phyloP scores from a whole-genome alignment of 1,140 invertebrate genomes.

The Plodia interpunctella region DNA sequence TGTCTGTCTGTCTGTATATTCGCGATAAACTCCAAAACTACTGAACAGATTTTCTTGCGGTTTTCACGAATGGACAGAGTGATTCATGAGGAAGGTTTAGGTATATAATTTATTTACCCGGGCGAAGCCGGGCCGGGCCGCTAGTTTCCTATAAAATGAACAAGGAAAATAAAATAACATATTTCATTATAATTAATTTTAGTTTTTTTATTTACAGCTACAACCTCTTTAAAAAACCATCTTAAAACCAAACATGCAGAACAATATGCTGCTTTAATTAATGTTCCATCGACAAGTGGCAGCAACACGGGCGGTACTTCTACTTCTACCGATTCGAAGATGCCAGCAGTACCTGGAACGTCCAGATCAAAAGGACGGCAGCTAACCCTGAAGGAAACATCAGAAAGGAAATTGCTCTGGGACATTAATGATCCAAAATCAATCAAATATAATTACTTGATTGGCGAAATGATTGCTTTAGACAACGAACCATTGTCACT shows the following conservation, averaged over 20 bases:
- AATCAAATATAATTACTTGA: constrained; percentile 32
- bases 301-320: constrained; percentile 19
- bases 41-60: too few species aligned
- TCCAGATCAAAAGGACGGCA: constrained; percentile 22
- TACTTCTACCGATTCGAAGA: constrained; percentile 18
- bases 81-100: too few species aligned
- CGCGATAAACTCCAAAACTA: too few species aligned
- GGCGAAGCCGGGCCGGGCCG: too few species aligned
- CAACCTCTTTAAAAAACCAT: constrained; percentile 32
- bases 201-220: constrained; percentile 17
- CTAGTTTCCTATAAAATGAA: neutral
- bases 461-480: constrained; percentile 36
- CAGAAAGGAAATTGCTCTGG: constrained; percentile 28
- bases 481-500: constrained; percentile 36
- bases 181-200: constrained; percentile 9
- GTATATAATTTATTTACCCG: too few species aligned
- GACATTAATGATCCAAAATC: constrained; percentile 30
- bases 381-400: constrained; percentile 25
- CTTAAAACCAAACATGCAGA: constrained; percentile 29
- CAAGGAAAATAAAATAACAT: neutral
- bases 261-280: constrained; percentile 17
- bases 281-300: constrained; percentile 20
- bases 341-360: constrained; percentile 21
- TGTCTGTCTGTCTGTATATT: neutral
- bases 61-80: too few species aligned